Conservation (phyloP, 2,113 vertebrate species). For the Salvelinus alpinus region DNA sequence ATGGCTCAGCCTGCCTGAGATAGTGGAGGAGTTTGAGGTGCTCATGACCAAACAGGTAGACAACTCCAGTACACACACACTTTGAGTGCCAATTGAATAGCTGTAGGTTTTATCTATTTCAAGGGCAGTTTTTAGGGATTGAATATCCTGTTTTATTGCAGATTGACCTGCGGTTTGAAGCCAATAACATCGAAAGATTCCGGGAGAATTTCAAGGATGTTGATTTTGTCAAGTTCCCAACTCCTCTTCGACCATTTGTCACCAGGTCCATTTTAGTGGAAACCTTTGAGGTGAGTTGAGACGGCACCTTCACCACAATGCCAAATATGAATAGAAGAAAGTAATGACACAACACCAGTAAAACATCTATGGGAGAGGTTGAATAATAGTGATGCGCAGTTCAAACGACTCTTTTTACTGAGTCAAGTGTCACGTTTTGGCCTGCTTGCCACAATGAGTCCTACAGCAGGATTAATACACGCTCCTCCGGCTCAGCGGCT, state of each 20-base stretch:
- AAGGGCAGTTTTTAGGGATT: not conserved
- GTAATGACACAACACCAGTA: not conserved
- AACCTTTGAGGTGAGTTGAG: conserved; percentile 83
- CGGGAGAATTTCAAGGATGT: conserved; percentile 83
- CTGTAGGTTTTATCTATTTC: no score
- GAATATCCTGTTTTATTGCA: conserved; percentile 54
- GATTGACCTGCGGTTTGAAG: conserved; percentile 92
- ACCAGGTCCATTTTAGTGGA: conserved; percentile 88
- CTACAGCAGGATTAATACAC: no score
- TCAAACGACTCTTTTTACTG: no score
- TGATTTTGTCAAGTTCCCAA: conserved; percentile 88
- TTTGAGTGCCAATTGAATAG: not conserved
- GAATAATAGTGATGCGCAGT: no score
- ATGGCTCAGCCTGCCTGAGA: conserved; percentile 91
- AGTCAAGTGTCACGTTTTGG: no score
- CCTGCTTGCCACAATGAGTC: no score
- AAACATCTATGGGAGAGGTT: not conserved
- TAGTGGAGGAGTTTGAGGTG: conserved; percentile 93
- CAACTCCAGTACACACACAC: not conserved
- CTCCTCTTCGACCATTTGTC: conserved; percentile 86
- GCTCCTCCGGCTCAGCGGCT: no score
- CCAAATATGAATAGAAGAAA: no score
- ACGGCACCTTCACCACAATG: no score
- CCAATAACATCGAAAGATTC: conserved; percentile 89
- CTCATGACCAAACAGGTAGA: conserved; percentile 93